Conservation (phyloP, 1,140 invertebrate species). For the Habropoda laboriosa region DNA sequence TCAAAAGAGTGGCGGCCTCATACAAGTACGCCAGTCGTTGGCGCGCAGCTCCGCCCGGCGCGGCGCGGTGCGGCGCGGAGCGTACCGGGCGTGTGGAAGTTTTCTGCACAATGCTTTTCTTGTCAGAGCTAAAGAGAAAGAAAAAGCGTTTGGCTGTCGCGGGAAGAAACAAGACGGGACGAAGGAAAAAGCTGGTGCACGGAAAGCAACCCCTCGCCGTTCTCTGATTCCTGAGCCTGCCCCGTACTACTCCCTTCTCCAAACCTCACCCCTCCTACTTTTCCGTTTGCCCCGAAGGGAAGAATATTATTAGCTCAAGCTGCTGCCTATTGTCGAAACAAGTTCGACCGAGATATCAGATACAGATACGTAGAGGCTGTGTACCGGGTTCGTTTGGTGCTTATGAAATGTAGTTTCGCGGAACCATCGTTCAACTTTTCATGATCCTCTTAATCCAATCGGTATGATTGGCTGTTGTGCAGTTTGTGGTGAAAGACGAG, state of each 20-base stretch:
- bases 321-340: constrained; percentile 77
- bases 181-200: constrained; percentile 55
- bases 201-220: constrained; percentile 53
- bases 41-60: constrained; percentile 43
- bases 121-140: constrained; percentile 57
- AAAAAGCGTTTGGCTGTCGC: constrained; percentile 20
- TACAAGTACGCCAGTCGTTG: constrained; percentile 65
- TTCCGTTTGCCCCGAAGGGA: constrained; percentile 60
- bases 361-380: constrained; percentile 10
- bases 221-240: constrained; percentile 52
- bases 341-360: constrained; percentile 60
- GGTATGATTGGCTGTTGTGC: background rate
- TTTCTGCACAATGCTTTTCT: constrained; percentile 72
- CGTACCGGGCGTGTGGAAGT: constrained; percentile 53
- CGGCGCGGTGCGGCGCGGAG: background rate
- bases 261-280: no score
- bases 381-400: constrained; percentile 7
- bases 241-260: background rate
- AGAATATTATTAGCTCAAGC: constrained; percentile 80
- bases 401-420: constrained; percentile 2
- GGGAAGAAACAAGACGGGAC: constrained; percentile 21
- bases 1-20: constrained; percentile 77
- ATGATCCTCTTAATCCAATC: background rate
- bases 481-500: no score
- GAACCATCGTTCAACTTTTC: background rate